A percentile compares a stretch with the other conserved stretches of the same genome.
These are phyloP conservation scores for Forbesichthys agassizii DNA, from an alignment of 2,113 vertebrate species.

Conservation along the genomic window DNA sequence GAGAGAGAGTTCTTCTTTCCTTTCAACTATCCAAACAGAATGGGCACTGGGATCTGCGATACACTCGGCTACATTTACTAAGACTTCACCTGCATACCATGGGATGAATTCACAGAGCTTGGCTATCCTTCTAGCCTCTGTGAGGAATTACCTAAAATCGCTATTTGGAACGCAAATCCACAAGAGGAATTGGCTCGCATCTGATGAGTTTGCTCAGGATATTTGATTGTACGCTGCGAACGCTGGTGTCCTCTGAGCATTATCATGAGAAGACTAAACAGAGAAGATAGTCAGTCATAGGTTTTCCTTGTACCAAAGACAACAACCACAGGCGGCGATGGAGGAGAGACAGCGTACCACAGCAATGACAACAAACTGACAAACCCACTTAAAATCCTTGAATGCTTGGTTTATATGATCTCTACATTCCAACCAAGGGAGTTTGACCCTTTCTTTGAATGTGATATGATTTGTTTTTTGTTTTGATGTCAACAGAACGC, in stretches of 20 bases:
- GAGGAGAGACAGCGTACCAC: constrained; percentile 46
- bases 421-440: constrained; percentile 85
- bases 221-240: constrained; percentile 59
- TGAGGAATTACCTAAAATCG: background rate
- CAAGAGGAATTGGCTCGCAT: constrained; percentile 33
- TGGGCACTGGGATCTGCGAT: constrained; percentile 35
- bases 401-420: constrained; percentile 77
- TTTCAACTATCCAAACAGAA: constrained; percentile 15
- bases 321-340: constrained; percentile 26
- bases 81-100: constrained; percentile 28
- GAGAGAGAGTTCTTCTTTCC: constrained; percentile 17
- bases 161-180: constrained; percentile 40
- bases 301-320: constrained; percentile 72
- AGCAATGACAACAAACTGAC: constrained; percentile 50
- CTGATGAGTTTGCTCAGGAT: constrained; percentile 54
- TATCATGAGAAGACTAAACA: constrained; percentile 29
- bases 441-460: constrained; percentile 76
- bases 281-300: constrained; percentile 51
- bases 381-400: constrained; percentile 40
- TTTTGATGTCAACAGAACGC: constrained; percentile 73
- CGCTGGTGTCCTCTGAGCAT: constrained; percentile 50
- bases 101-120: constrained; percentile 20
- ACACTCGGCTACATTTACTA: background rate
- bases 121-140: constrained; percentile 4
- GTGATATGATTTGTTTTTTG: constrained; percentile 69